Evolutionary conservation across 2,797 vertebrate genomes (phyloP).

Genomic region (Lacerta viridis): DNA sequence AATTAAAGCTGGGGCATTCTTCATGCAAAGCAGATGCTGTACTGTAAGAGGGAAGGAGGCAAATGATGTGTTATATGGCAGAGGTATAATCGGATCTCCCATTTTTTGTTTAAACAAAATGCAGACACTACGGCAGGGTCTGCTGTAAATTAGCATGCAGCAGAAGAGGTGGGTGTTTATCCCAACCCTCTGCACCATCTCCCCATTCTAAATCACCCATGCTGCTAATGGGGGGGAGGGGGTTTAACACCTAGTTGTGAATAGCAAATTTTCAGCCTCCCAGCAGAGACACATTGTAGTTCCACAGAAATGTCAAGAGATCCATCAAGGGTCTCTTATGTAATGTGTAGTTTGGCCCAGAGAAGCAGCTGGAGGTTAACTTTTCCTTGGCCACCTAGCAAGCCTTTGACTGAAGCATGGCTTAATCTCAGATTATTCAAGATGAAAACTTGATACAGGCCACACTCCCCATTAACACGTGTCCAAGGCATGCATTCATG

Average conservation of each 20-base stretch:
- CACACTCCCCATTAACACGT: neutral
- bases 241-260: neutral
- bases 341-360: neutral
- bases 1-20: no score
- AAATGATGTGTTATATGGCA: neutral
- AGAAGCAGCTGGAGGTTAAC: neutral
- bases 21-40: no score
- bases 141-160: neutral
- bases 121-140: neutral
- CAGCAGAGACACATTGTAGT: neutral
- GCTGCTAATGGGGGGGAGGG: neutral
- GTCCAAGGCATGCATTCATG: neutral
- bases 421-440: neutral
- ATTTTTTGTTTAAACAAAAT: neutral
- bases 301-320: neutral
- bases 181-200: neutral
- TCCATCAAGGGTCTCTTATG: neutral
- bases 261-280: neutral
- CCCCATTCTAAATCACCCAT: neutral
- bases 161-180: neutral
- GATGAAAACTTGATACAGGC: neutral
- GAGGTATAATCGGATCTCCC: neutral
- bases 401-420: neutral
- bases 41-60: neutral
- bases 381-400: neutral